Conservation (phyloP, 2,113 vertebrate genomes). For the Gymnocephalus cernua region DNA sequence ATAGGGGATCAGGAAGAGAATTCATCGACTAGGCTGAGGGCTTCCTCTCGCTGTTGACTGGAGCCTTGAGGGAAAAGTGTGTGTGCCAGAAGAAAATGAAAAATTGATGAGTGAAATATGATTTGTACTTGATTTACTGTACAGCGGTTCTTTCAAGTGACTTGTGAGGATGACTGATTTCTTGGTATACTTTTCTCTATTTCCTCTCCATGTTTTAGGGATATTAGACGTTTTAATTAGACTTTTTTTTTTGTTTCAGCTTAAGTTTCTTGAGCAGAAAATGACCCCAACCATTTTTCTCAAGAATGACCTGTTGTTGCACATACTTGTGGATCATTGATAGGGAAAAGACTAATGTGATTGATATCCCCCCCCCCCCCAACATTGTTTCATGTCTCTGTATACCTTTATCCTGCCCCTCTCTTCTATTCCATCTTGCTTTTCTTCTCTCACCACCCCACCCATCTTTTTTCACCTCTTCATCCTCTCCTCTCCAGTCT, state of each 20-base stretch:
- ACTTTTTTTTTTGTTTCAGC: not conserved
- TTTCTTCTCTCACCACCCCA: not conserved
- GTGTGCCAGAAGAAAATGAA: constrained; percentile 67
- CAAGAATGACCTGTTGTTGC: not conserved
- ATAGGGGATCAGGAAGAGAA: constrained; percentile 66
- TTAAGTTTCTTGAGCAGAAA: not conserved
- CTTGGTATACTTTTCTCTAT: not conserved
- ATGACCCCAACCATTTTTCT: not conserved
- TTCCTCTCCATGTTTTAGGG: not conserved
- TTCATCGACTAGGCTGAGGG: constrained; percentile 71
- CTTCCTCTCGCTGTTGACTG: constrained; percentile 58
- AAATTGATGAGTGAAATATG: constrained; percentile 76
- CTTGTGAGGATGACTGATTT: constrained; percentile 28
- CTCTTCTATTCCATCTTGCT: too few relatives aligned
- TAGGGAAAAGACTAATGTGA: not conserved
- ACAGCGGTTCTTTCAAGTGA: constrained; percentile 33
- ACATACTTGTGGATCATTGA: not conserved
- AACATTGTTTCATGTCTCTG: not conserved
- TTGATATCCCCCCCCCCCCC: not conserved
- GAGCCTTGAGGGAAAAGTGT: constrained; percentile 36
- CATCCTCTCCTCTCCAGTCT: constrained; percentile 79
- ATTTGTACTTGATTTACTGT: constrained; percentile 63
- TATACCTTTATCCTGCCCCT: not conserved
- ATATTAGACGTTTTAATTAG: not conserved
- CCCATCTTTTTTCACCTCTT: not conserved